Percentiles rank a stretch among this genome's conserved stretches.
Evolutionary conservation across 1,140 invertebrate species (phyloP).

Genomic region (Vollenhovia emeryi): DNA sequence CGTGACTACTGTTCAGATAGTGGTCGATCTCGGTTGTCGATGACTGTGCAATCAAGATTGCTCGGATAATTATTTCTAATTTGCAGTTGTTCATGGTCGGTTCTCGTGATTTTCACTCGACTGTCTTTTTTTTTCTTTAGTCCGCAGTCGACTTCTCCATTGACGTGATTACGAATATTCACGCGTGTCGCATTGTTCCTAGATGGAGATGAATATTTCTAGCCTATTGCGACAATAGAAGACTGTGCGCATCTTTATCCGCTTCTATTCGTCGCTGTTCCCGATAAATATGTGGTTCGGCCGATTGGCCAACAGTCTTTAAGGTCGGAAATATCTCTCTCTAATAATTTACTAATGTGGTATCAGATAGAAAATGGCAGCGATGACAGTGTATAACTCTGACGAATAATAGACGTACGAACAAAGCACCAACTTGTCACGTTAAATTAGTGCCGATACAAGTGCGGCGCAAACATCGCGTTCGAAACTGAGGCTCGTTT

Average conservation of each 20-base stretch:
- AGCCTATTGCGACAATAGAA: conserved; percentile 2
- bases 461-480: conserved; percentile 12
- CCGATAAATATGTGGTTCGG: conserved; percentile 14
- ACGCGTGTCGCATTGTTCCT: conserved; percentile 10
- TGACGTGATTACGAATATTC: conserved; percentile 12
- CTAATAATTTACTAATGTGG: conserved; percentile 24
- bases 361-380: conserved; percentile 34
- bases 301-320: conserved; percentile 41
- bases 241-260: background rate
- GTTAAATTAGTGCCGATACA: conserved; percentile 59
- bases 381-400: background rate
- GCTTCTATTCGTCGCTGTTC: conserved; percentile 25
- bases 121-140: conserved; percentile 34
- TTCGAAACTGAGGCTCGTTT: conserved; percentile 28
- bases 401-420: conserved; percentile 58
- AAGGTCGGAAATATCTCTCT: conserved; percentile 21
- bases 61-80: background rate
- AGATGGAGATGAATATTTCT: conserved; percentile 20
- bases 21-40: background rate
- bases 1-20: background rate
- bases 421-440: conserved; percentile 68
- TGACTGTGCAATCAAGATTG: background rate
- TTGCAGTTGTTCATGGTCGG: background rate
- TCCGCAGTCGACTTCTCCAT: background rate
- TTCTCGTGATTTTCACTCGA: conserved; percentile 20